Evolutionary conservation across 2,113 vertebrate species (phyloP).

Genomic region (Hydrochoerus hydrochaeris): DNA sequence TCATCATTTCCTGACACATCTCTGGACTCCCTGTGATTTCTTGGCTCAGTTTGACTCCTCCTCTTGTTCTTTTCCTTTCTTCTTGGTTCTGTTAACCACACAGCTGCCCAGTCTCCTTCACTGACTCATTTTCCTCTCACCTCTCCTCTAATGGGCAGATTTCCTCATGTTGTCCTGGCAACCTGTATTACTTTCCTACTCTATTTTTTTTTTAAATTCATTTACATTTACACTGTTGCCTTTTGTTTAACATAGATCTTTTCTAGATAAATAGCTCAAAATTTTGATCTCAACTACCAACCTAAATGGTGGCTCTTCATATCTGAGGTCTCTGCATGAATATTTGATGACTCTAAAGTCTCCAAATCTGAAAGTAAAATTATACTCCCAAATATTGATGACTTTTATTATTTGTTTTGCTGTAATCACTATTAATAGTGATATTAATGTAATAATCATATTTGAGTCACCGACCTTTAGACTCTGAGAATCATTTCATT

Average conservation of each 20-base stretch:
- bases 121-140: background rate
- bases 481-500: background rate
- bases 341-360: background rate
- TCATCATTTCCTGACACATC: background rate
- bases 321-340: background rate
- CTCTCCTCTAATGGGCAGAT: background rate
- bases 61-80: background rate
- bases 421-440: background rate
- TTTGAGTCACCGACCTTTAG: background rate
- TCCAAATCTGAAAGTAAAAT: background rate
- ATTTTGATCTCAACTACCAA: background rate
- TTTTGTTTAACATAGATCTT: background rate
- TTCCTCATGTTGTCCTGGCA: background rate
- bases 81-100: background rate
- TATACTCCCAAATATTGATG: background rate
- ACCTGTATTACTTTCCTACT: background rate
- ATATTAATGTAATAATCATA: background rate
- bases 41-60: background rate
- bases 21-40: background rate
- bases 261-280: background rate
- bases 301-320: background rate
- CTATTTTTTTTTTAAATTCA: background rate
- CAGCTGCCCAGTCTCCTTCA: background rate
- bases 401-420: background rate
- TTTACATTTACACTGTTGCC: background rate